phyloP scores from a whole-genome alignment of 2,797 vertebrate genomes.

The Jordanella pulchra region DNA sequence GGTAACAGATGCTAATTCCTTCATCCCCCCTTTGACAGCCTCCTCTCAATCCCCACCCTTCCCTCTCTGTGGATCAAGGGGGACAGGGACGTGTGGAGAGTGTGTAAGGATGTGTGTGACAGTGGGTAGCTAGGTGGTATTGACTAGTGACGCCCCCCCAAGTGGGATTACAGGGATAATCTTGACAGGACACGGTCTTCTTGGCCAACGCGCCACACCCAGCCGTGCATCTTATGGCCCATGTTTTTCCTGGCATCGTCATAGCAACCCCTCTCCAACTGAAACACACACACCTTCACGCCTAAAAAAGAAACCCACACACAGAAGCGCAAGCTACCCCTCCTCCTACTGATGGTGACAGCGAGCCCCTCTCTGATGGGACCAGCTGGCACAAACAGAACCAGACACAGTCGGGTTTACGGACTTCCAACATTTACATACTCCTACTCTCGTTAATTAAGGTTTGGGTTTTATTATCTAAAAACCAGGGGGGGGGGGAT shows the following conservation, averaged over 20 bases:
- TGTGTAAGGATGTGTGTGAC: too few species aligned
- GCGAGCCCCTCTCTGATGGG: background rate
- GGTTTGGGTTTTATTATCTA: background rate
- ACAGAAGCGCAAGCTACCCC: background rate
- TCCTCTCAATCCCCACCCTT: too few species aligned
- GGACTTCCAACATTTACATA: background rate
- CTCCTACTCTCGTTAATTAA: background rate
- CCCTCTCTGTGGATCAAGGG: too few species aligned
- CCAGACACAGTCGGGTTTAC: background rate
- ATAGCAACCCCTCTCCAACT: background rate
- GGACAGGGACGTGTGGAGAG: background rate
- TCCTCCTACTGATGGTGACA: background rate
- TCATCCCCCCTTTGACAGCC: background rate
- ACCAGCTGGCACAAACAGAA: constrained; percentile 4
- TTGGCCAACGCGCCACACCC: background rate
- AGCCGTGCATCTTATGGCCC: too few species aligned
- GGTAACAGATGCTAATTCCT: background rate
- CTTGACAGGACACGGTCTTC: background rate
- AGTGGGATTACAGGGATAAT: background rate
- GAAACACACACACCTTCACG: background rate
- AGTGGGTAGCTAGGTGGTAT: background rate
- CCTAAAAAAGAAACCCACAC: background rate
- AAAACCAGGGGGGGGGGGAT: background rate
- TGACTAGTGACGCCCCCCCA: background rate
- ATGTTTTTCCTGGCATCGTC: background rate